Evolutionary conservation across 2,797 vertebrate genomes (phyloP).

Genomic region (Melopsittacus undulatus): DNA sequence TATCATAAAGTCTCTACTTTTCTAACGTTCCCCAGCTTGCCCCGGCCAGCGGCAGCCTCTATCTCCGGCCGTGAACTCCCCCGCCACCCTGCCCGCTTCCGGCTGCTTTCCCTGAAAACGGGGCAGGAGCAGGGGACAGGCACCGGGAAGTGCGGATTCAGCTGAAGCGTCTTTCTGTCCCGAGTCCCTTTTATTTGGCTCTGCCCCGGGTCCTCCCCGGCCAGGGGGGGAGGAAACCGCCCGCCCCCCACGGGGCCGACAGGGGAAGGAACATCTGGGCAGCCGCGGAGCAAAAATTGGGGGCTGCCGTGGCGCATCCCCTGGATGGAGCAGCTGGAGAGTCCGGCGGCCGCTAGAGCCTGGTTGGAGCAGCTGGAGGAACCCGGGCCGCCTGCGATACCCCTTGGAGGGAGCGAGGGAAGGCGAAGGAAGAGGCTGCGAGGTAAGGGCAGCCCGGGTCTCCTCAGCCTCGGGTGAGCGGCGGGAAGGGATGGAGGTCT

Average conservation of each 20-base stretch:
- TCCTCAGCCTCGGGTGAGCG: fast-evolving
- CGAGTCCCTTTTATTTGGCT: neutral
- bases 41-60: neutral
- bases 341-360: neutral
- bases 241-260: slow-evolving; percentile 4
- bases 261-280: slow-evolving; percentile 33
- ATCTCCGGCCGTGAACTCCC: neutral
- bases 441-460: neutral
- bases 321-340: neutral
- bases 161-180: neutral
- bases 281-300: neutral
- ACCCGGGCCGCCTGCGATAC: neutral
- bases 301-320: neutral
- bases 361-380: neutral
- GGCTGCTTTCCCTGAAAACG: neutral
- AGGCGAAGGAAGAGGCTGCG: neutral
- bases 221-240: neutral
- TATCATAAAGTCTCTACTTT: neutral
- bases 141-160: neutral
- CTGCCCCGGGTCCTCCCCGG: neutral
- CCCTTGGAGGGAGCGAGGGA: neutral
- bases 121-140: neutral
- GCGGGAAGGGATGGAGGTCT: neutral
- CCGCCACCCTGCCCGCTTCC: neutral
- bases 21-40: neutral